Base-by-base conservation (phyloP, 2,797 vertebrate species). In the Morus bassanus region DNA sequence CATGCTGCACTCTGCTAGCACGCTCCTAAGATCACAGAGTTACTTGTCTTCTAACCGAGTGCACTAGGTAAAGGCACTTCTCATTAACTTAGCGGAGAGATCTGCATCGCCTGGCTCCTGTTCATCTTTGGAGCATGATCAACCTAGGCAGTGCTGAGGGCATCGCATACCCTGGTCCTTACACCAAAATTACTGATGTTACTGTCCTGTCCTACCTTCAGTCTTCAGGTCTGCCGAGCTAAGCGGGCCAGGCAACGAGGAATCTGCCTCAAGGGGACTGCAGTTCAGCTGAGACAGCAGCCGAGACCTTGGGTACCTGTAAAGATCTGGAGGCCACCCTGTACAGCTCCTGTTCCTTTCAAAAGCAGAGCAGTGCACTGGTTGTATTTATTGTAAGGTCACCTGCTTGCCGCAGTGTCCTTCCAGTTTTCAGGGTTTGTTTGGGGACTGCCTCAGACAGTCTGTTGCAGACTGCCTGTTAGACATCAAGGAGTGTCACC, bases 11-110 rank as follows among this genome's bases (percentile, higher is more conserved):
- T n/a, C 59, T 89, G 41, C 54, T 28, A 33, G 45, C 22, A 31
- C 1, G 3, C 70, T 88, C 28, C 48, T n/a, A 10, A 73, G 64
- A 13, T 64, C 59, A 70, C 33, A 51, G 48, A 23, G 35, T 67
- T 30, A 22, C 3, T 30, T 30, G 45, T 1, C 39, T 84, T 88
- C 0, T 1, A 70, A 59, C 16, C 13, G 22, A 1, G 48, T 4
- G 0, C 14, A 11, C 35, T 21, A 24, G 45, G 41, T 39, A 27
- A 91, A 95, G 59, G 41, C 6, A 22, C 12, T 78, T 87, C 48
- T 93, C 21, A 23, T 75, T 54, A 78, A 63, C 35, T 31, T 59
- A 27, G 7, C 1, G 1, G 65, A 57, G 60, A 87, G 69, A 54
- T 41, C 25, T 61, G 61, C 8, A 5, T 54, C 41, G 69, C 56